Evolutionary conservation across 2,888 invertebrate genomes (phyloP).

Genomic region (Sphaerophoria rueppellii): DNA sequence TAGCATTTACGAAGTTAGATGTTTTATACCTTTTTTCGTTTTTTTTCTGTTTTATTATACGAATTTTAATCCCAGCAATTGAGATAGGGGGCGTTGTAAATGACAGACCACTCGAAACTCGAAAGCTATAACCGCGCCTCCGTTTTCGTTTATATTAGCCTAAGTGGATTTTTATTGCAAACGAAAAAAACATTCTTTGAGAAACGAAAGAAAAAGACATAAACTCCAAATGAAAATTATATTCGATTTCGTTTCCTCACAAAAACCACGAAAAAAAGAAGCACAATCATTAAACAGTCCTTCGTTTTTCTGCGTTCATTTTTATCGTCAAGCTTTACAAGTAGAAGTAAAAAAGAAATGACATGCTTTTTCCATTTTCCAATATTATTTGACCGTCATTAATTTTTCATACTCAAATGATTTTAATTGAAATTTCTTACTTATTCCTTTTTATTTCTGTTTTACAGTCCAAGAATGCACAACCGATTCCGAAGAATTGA

Average conservation of each 20-base stretch:
- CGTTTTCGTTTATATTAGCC: slow-evolving; percentile 48
- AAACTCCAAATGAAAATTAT: slow-evolving; percentile 8
- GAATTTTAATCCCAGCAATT: slow-evolving; percentile 42
- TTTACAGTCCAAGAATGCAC: slow-evolving; percentile 86
- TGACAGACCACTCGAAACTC: slow-evolving; percentile 38
- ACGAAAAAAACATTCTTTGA: slow-evolving; percentile 36
- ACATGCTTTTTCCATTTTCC: neutral
- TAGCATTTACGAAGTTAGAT: slow-evolving; percentile 17
- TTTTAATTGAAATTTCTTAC: neutral
- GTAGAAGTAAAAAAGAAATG: neutral
- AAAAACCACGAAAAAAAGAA: neutral
- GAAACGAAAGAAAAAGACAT: neutral
- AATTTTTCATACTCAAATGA: neutral
- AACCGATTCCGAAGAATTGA: slow-evolving; percentile 88
- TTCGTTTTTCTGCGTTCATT: slow-evolving; percentile 7
- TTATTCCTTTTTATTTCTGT: slow-evolving; percentile 14
- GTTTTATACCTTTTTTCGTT: neutral
- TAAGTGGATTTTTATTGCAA: slow-evolving; percentile 68
- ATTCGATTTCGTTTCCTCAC: slow-evolving; percentile 24
- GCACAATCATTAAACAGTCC: slow-evolving; percentile 32
- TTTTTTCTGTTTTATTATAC: slow-evolving; percentile 36
- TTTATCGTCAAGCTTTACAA: slow-evolving; percentile 8
- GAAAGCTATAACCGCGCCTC: slow-evolving; percentile 32
- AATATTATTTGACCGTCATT: neutral
- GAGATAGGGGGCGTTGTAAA: slow-evolving; percentile 54